These are phyloP conservation scores for Thryonomys swinderianus DNA, from an alignment of 2,113 vertebrate genomes.

Conservation along the genomic window DNA sequence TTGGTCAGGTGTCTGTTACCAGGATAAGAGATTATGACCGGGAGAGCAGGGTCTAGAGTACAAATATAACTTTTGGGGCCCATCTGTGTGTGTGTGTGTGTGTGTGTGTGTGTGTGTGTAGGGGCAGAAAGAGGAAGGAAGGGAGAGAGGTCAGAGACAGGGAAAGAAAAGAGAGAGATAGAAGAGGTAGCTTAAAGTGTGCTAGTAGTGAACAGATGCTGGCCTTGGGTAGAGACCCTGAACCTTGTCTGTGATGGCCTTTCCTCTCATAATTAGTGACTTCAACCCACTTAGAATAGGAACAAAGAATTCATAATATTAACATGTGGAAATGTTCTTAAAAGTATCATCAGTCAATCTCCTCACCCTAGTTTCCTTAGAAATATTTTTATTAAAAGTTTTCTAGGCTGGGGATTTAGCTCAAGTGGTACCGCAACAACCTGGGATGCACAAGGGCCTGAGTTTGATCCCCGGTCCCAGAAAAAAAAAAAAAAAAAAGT, in stretches of 20 bases:
- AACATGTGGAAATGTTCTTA: not conserved
- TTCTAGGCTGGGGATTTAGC: not conserved
- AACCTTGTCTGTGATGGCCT: not conserved
- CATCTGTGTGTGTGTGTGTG: not conserved
- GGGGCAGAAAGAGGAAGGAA: not conserved
- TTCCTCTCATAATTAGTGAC: constrained; percentile 1
- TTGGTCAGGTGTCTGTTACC: not conserved
- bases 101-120: not conserved
- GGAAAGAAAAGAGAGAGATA: not conserved
- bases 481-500: too few species aligned
- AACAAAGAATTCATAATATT: constrained; percentile 2
- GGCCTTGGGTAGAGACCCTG: not conserved
- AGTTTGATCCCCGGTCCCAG: too few species aligned
- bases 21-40: not conserved
- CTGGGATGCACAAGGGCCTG: too few species aligned
- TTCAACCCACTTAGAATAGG: not conserved
- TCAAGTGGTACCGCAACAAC: too few species aligned
- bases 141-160: not conserved
- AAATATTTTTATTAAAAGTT: constrained; percentile 15
- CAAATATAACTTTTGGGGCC: not conserved
- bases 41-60: not conserved
- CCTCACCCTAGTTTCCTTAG: not conserved
- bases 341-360: not conserved
- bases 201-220: not conserved
- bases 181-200: not conserved